A percentile compares a stretch with the other conserved stretches of the same genome.
phyloP scores from a whole-genome alignment of 2,797 vertebrate species.

The Knipowitschia caucasica region DNA sequence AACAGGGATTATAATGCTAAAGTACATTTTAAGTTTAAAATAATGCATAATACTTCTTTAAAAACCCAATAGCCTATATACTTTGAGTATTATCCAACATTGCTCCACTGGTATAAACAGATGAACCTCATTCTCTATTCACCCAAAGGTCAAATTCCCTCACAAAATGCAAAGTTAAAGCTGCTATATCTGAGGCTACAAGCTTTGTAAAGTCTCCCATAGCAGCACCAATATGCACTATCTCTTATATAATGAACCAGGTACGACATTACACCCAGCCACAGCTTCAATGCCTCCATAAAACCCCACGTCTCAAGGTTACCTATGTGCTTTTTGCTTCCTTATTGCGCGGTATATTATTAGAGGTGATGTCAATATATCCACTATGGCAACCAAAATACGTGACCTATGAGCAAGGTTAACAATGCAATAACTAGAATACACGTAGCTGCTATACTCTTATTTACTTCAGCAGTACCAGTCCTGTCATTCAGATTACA shows the following conservation, averaged over 20 bases:
- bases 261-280: background rate
- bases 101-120: background rate
- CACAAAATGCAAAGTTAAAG: background rate
- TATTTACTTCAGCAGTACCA: too few relatives aligned
- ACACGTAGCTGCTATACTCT: too few relatives aligned
- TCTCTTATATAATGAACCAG: background rate
- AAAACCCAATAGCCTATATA: background rate
- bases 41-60: too few relatives aligned
- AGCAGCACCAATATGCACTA: background rate
- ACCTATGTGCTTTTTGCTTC: background rate
- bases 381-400: background rate
- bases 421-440: slow-evolving; percentile 27
- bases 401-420: slow-evolving; percentile 16
- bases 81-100: too few relatives aligned
- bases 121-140: background rate
- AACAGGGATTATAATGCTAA: too few relatives aligned
- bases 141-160: background rate
- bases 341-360: background rate
- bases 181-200: background rate
- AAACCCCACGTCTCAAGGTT: slow-evolving; percentile 2
- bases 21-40: too few relatives aligned
- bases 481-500: too few relatives aligned
- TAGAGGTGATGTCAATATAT: background rate
- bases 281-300: background rate
- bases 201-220: background rate